phyloP scores from a whole-genome alignment of 2,113 vertebrate genomes.

The western clawed frog (Xenopus tropicalis) region DNA sequence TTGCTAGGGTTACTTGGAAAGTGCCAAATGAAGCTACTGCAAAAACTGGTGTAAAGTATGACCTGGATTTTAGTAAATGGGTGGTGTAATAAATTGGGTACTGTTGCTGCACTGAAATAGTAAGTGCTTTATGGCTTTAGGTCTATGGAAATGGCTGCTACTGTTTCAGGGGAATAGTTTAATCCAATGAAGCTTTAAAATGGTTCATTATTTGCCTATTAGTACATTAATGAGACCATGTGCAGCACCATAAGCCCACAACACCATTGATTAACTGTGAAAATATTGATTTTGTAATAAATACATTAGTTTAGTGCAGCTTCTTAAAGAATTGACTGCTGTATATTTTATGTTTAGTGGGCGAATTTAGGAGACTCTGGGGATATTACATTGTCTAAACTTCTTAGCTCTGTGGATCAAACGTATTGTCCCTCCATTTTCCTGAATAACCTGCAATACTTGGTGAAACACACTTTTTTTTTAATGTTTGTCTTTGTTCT shows the following conservation, averaged over 20 bases:
- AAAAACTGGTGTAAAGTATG: too few species aligned
- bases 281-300: conserved; percentile 44
- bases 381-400: conserved; percentile 27
- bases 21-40: too few species aligned
- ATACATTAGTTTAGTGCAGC: conserved; percentile 40
- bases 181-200: conserved; percentile 40
- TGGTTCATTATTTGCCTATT: conserved; percentile 44
- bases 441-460: background rate
- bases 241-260: conserved; percentile 31
- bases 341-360: conserved; percentile 31
- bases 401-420: conserved; percentile 16
- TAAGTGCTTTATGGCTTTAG: background rate
- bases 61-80: too few species aligned
- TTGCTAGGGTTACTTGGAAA: too few species aligned
- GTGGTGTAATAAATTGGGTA: background rate
- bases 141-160: conserved; percentile 11
- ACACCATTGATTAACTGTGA: conserved; percentile 40
- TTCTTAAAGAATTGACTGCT: conserved; percentile 36
- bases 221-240: conserved; percentile 37
- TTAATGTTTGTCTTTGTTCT: too few species aligned
- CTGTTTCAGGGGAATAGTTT: conserved; percentile 33
- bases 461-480: too few species aligned
- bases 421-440: conserved; percentile 50
- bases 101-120: background rate
- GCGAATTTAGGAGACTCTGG: conserved; percentile 18